Percentiles rank a stretch among this genome's conserved stretches.
phyloP scores from a whole-genome alignment of 1,140 invertebrate species.

The Anthonomus grandis region DNA sequence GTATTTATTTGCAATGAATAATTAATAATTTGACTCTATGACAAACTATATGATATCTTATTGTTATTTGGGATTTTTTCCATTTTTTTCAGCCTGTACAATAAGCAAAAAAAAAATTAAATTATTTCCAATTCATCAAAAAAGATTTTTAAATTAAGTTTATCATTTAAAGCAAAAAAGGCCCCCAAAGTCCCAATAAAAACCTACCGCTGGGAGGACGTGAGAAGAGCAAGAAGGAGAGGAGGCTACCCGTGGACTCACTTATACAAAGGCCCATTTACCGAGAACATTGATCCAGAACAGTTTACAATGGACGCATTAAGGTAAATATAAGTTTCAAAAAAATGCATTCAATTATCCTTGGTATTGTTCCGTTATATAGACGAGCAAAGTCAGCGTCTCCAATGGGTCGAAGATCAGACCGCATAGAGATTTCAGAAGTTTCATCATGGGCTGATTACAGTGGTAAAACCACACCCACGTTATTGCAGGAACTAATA shows the following conservation, averaged over 20 bases:
- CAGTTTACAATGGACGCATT: slow-evolving; percentile 39
- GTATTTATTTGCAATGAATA: no score
- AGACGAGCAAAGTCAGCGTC: slow-evolving; percentile 29
- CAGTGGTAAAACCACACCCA: slow-evolving; percentile 18
- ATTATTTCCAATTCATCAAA: not conserved
- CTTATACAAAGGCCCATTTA: slow-evolving; percentile 47
- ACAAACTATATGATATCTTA: no score
- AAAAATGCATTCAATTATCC: not conserved
- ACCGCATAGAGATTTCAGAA: slow-evolving; percentile 25
- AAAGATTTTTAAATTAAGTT: not conserved
- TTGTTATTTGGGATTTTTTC: not conserved
- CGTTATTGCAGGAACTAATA: slow-evolving; percentile 14
- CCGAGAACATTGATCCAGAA: slow-evolving; percentile 38
- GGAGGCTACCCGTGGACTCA: slow-evolving; percentile 72
- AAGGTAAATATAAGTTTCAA: slow-evolving; percentile 17
- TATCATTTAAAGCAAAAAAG: slow-evolving; percentile 41
- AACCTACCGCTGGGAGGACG: slow-evolving; percentile 72
- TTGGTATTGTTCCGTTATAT: no score
- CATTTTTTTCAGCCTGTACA: not conserved
- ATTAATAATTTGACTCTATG: no score
- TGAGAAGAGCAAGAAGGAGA: slow-evolving; percentile 54
- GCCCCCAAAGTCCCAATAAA: slow-evolving; percentile 59
- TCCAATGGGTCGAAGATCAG: slow-evolving; percentile 23
- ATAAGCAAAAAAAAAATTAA: not conserved
- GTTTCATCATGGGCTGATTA: slow-evolving; percentile 20